Evolutionary conservation across 30 jellyfish, hydroid and myxozoan genomes (phyloP), one percentile per base, ranked within the genome.

Genomic region (Aurelia aurita complex sp. Pacific): DNA sequence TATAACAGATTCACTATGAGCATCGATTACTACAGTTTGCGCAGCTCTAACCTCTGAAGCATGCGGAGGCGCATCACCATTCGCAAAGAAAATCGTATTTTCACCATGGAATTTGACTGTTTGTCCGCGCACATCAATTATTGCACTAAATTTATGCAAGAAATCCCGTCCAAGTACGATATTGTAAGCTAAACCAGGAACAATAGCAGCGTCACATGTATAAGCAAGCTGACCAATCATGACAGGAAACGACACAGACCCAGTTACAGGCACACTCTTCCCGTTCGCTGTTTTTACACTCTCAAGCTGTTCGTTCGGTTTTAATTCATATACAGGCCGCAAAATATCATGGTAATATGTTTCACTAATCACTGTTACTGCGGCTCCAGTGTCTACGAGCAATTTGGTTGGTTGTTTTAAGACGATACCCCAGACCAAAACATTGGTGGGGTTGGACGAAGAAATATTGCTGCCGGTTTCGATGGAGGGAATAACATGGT

Each of bases 81-180:
- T 10, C 15, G 75, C 75, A 65, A 65, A 65, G 34, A 15, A 65
- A 65, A 65, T 19, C 23, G 10, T 11, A 11, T 65, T 65, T 12
- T 65, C 75, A 10, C 69, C 69, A 23, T 16, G 14, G 32, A 70
- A 70, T 12, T 10, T 10, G n/a, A 70, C 81, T 8, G 17, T 17
- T 10, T 43, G 63, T 36, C 32, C 35, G 35, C 75, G 75, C 18
- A 65, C 75, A 65, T 65, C 75, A 65, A 65, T 65, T 11, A 65
- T 35, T 65, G 75, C 75, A 23, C 75, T 65, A 19, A 11, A 65
- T 65, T 65, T 12, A 65, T 65, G 75, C 35, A 65, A 65, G 35
- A 65, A 65, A 23, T 65, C 75, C 13, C 75, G 75, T 11, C 75
- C 75, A 19, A 65, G 75, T 11, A 65, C 75, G 23, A 65, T 65